These are phyloP conservation scores for Temnothorax curvispinosus DNA, from an alignment of 1,140 invertebrate genomes.

Conservation along the genomic window DNA sequence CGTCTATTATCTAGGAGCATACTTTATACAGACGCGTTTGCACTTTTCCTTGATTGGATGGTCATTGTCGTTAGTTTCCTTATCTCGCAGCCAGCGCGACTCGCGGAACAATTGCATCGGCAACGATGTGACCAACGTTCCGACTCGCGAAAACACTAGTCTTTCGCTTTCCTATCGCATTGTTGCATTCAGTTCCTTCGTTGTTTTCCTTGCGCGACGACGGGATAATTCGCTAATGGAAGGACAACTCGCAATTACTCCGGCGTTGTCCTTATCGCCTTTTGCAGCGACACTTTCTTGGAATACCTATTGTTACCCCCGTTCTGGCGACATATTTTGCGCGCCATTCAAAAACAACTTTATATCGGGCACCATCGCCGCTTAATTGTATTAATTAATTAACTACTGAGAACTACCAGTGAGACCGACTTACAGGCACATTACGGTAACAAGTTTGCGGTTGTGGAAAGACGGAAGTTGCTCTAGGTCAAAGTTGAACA, in stretches of 20 bases:
- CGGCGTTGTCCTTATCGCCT: slow-evolving; percentile 42
- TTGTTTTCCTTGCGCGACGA: slow-evolving; percentile 41
- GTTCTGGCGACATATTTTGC: slow-evolving; percentile 24
- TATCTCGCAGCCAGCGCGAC: slow-evolving; percentile 32
- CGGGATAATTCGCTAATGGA: slow-evolving; percentile 58
- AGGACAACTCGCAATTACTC: slow-evolving; percentile 50
- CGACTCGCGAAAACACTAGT: slow-evolving; percentile 25
- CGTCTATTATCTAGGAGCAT: not conserved
- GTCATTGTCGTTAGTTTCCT: slow-evolving; percentile 50
- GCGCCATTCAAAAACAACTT: slow-evolving; percentile 36
- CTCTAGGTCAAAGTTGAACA: slow-evolving; percentile 62
- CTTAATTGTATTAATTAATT: slow-evolving; percentile 63
- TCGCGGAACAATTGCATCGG: slow-evolving; percentile 32
- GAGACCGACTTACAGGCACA: slow-evolving; percentile 58
- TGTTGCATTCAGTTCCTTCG: slow-evolving; percentile 33
- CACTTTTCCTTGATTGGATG: slow-evolving; percentile 54
- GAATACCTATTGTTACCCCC: slow-evolving; percentile 30
- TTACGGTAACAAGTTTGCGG: slow-evolving; percentile 61
- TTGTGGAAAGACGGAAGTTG: slow-evolving; percentile 61
- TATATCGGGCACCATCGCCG: slow-evolving; percentile 45
- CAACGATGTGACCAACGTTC: slow-evolving; percentile 46
- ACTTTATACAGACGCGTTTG: slow-evolving; percentile 30
- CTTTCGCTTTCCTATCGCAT: slow-evolving; percentile 22
- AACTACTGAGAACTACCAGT: slow-evolving; percentile 37
- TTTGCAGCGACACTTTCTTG: slow-evolving; percentile 49